These are phyloP conservation scores for Andinoacara biseriatus DNA, from an alignment of 2,113 vertebrate species.

Conservation along the genomic window DNA sequence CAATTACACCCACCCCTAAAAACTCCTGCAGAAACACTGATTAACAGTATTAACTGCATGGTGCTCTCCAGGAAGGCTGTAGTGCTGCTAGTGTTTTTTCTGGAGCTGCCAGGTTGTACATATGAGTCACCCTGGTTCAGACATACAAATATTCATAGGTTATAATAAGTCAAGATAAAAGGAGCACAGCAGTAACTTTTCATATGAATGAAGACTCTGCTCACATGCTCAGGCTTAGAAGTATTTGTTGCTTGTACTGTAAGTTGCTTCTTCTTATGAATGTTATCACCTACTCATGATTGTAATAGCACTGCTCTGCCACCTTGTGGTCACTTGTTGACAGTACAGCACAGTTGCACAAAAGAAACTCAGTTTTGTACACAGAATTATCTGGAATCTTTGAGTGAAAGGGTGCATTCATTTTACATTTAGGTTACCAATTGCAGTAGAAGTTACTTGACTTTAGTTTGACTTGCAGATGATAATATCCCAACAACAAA, in stretches of 20 bases:
- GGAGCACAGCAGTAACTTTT: neutral
- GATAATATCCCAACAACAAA: neutral
- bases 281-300: neutral
- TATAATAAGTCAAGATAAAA: neutral
- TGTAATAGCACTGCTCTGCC: neutral
- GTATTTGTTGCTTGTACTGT: neutral
- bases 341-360: conserved; percentile 3
- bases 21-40: neutral
- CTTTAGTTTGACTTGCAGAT: neutral
- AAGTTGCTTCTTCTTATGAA: neutral
- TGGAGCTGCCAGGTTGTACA: too few species aligned
- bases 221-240: neutral
- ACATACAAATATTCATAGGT: neutral
- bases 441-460: neutral
- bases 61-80: conserved; percentile 16
- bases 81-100: too few species aligned
- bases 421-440: neutral
- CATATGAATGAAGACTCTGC: neutral
- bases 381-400: neutral
- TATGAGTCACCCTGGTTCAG: too few species aligned
- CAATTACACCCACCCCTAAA: neutral
- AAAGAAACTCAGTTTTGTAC: neutral
- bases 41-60: conserved; percentile 5
- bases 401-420: neutral
- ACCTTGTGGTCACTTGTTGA: neutral